Base-by-base conservation (phyloP, 2,113 vertebrate genomes). In the Orycteropus afer region DNA sequence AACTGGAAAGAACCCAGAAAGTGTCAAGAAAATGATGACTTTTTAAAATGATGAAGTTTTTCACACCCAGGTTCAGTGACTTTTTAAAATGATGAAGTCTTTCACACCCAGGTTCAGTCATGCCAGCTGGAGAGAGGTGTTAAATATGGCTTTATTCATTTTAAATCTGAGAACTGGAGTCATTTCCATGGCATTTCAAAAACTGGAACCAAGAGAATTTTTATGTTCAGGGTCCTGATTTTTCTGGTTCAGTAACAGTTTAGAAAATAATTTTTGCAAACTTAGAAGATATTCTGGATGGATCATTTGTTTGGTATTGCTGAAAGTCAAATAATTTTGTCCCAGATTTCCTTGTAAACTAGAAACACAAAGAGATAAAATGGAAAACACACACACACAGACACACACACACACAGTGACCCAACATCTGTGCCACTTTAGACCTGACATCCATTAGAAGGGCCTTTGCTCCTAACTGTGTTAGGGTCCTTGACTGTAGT, bases 401-500 rank as follows among this genome's bases (percentile, higher is more conserved):
- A 47, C 14, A 83, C 34, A n/a, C 57, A 18, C 4, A 29, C 22
- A 94, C 74, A 93, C 18, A 96, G 85, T 14, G 6, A 94, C 76
- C 45, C 73, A 76, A 6, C n/a, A n/a, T 34, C 40, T 80, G 55
- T 98, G 2, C 5, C 83, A 96, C 65, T 7, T 98, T 97, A 98
- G 95, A 98, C 94, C 67, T 99, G 98, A 97, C 98, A 98, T 96
- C 99, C 98, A 93, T 99, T 98, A 97, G 97, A 98, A 96, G 98
- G 98, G 91, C 98, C 98, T 98, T 99, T 98, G 97, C 97, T 97
- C 69, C 98, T 97, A 29, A 98, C 96, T 32, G 97, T 95, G 18
- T 98, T 98, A 65, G 98, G 97, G 95, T 99, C 99, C 90, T 98
- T 99, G 92, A 97, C 95, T 51, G 98, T 98, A 84, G 90, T 98